Evolutionary conservation across 1,140 invertebrate genomes (phyloP), one percentile per base, ranked within the genome.

Genomic region (Plutomurus gul): DNA sequence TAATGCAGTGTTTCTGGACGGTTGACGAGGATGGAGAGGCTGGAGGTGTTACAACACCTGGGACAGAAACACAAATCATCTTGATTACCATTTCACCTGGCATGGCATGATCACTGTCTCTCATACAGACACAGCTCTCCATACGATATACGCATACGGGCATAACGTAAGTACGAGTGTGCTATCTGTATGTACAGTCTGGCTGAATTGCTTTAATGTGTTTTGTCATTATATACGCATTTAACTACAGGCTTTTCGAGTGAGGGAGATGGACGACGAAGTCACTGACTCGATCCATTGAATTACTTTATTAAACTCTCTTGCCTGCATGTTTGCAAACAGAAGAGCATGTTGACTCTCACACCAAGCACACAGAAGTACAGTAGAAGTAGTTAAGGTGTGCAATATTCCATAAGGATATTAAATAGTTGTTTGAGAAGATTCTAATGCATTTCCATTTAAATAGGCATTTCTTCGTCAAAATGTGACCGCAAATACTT

Each of bases 11-110:
- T 20, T 20, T 20, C 20, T 72, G 36, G 18, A 39, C 37, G 30
- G 33, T 47, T 49, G 72, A 74, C 56, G 25, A n/a, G 51, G 27
- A 65, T 65, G 56, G 56, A 40, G 39, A 51, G n/a, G 49, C 47
- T 77, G 76, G 71, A 74, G 75, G 77, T 78, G 71, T 73, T 73
- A 75, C 73, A 79, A 79, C 78, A 79, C 78, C 78, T 79, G 78
- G 78, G 56, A 70, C 37, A 78, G 20, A 75, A 75, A 75, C 46
- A 79, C 78, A 79, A 79, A 75, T 79, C 78, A 79, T 79, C 51
- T 51, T 74, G 72, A 65, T 70, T 74, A 78, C 65, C 71, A 78
- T 78, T 78, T 78, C 77, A 78, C 70, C 77, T 74, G 77, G 70
- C 56, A 65, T 65, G 56, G 27, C 56, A 65, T 65, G 56, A 65